Base-by-base conservation (phyloP, 2,888 invertebrate species). In the Pelosia muscerda region DNA sequence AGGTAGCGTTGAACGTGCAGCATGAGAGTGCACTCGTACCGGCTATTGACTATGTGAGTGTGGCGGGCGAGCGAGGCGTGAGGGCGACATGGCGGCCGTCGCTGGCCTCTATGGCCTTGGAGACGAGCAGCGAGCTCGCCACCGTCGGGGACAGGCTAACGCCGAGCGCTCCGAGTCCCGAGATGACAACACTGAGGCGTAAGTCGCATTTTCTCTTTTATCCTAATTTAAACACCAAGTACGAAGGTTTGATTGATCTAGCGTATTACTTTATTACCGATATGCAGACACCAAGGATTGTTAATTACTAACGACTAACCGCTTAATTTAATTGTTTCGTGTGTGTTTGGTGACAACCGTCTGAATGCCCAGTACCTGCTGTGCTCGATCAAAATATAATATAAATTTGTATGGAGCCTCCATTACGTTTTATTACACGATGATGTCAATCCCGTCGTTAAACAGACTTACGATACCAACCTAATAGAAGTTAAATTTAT, bases 91-190 rank as follows among this genome's bases (percentile, higher is more conserved):
- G 97, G 97, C 97, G 86, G 97, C 97, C 79, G 97, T 97, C 88
- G 97, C 97, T 84, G 97, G 97, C 87, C 96, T 97, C 71, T 97
- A 97, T 89, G 97, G 97, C 84, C 96, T 97, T 87, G 97, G 97
- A 86, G 97, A 97, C 91, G 97, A 97, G 88, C 95, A 95, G 86
- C 96, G 97, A 62, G 91, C 93, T 69, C 83, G 95, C 62, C 93
- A 95, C 82, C 93, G 95, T 78, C 92, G 93, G 81, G 95, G 92
- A 53, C 94, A 93, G 83, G 96, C 92, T 95, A 97, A 87, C 96
- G 96, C 93, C 92, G 97, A 88, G 96, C 97, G 94, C 96, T 97
- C 93, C 95, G 97, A 95, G 81, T 95, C 95, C 81, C 85, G 94
- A 67, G 95, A 95, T 83, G 95, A 93, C 94, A 96, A 91, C 93